Base-by-base conservation (phyloP, 2,113 vertebrate species). In the Muntiacus reevesi region DNA sequence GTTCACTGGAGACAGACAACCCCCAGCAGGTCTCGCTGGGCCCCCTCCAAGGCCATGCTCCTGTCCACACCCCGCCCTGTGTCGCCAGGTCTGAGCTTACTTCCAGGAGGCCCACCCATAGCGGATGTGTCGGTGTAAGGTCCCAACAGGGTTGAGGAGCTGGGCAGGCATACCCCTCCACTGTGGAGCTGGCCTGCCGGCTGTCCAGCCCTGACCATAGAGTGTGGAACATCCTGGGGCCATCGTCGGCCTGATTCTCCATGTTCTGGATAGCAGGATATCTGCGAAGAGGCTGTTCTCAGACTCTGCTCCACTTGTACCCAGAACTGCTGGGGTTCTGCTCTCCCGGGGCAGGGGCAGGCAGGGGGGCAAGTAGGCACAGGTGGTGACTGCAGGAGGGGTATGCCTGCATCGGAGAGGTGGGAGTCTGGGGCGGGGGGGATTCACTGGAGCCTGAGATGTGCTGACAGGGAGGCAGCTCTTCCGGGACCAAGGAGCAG, bases 161-260 rank as follows among this genome's bases (percentile, higher is more conserved):
- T 27, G 57, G 55, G 74, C 28, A 83, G 85, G 23, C 47, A 43
- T 54, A 67, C 1, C 13, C 43, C n/a, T 71, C 14, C 10, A 6
- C 54, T 17, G 4, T 28, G 81, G 33, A 74, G 57, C 47, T 23
- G 8, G 78, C 16, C 12, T 4, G 5, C 54, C 0, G 1, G 25
- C 52, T 3, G 3, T 12, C 55, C 11, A 12, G 87, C 17, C 15
- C 27, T 0, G 13, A 85, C 57, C 0, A 0, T 23, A 19, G 47
- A 19, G 71, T n/a, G 13, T 33, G 43, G 74, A n/a, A n/a, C 9
- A 40, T 59, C 1, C 7, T 1, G 15, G 17, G 19, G 55, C 87
- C 87, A 17, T 0, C 0, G 0, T 8, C 43, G 0, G 86, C 89
- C 55, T 28, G 30, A n/a, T 40, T 5, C 36, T 89, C 1, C 2